Base-by-base conservation (phyloP, 53 echinoderm and acorn worm species). In the Patiria pectinifera region DNA sequence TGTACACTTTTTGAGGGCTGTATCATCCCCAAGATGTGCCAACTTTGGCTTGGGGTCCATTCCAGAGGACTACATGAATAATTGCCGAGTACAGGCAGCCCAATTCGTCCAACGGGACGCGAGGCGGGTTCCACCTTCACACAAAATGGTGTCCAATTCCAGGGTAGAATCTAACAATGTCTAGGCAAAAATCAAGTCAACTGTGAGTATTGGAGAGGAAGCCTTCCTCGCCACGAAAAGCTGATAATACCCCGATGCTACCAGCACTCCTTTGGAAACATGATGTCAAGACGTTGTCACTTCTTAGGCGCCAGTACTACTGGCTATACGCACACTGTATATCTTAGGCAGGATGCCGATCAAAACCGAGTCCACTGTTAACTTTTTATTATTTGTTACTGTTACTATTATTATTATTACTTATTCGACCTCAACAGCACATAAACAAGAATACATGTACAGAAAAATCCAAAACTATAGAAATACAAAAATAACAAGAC, bases 141-240 rank as follows among this genome's bases (percentile, higher is more conserved):
- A 35, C 80, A 95, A 96, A 71, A 92, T 95, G 76, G 24, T 95
- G 1, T 95, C 95, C 0, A 96, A 95, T 47, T 91, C 91, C 14
- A 89, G 81, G 80, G 94, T 91, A 76, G 82, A 15, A 21, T 49
- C 93, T 35, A 95, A 95, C 35, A 35, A 35, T 35, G 35, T 35
- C 35, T 35, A 35, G 35, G 35, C 35, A 35, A 89, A 74, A 22
- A 69, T 1, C 7, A 83, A 92, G 35, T 25, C 59, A 66, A 5
- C 35, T 35, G 35, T 35, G 35, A 35, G 35, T 35, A 35, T 35
- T 35, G 35, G 35, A 35, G 35, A 35, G 35, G 35, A 35, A 35
- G 35, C 35, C 35, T 35, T 35, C 35, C 35, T 35, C n/a, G 61
- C 15, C 66, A 82, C 24, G 82, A 91, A 62, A 18, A 82, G 9